Evolutionary conservation across 2,797 vertebrate species (phyloP), one percentile per base, ranked within the genome.

Genomic region (Paratrypauchen microcephalus): DNA sequence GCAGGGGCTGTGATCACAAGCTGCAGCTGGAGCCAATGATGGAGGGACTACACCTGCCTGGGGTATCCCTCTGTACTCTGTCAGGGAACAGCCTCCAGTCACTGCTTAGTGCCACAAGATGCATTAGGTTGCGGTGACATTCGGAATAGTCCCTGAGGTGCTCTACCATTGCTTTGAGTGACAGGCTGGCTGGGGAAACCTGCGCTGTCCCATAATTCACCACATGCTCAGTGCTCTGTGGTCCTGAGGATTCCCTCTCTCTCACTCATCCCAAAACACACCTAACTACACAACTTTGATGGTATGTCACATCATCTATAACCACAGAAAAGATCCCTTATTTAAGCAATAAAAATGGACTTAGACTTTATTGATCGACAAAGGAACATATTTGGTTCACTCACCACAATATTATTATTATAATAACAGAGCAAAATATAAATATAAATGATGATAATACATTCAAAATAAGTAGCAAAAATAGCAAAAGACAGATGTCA

Each of bases 121-220:
- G 82, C 89, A 92, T 93, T 92, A 91, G 88, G 82, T 87, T 71
- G 77, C 68, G 65, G 84, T 91, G 88, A 93, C 92, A 89, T 89
- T 91, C 75, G 64, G 84, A 90, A 90, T 87, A 78, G 88, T 89
- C 89, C 89, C 90, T 2, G 66, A 88, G 90, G 91, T 89, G 79
- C 73, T 76, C 76, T 80, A 36, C 86, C 75, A 77, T 84, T 63
- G 77, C 83, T 74, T 69, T 92, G 92, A 92, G 74, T 91, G 92
- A 92, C 92, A 87, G 85, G 75, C 75, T 81, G 82, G 88, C 84
- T 79, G 86, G 83, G 82, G 79, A 87, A 84, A 86, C 77, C 77
- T 79, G 78, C 74, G 81, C 82, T 77, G 88, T 85, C 89, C 88
- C 87, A 89, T 89, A 91, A 92, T 85, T 92, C 89, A 92, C 76